Evolutionary conservation across 2,797 vertebrate genomes (phyloP).

Genomic region (Falco biarmicus): DNA sequence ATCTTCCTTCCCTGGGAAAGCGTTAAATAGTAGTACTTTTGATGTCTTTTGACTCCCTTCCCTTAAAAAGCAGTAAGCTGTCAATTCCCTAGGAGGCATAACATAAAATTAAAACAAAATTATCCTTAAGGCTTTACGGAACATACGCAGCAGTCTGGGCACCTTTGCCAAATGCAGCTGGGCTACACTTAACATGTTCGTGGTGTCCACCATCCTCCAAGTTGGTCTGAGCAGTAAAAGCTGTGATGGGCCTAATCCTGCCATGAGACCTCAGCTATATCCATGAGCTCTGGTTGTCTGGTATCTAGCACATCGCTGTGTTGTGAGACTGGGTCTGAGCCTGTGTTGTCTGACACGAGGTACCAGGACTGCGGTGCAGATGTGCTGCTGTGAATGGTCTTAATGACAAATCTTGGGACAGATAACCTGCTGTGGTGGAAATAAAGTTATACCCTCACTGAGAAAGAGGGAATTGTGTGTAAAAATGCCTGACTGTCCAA

Average conservation of each 20-base stretch:
- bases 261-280: background rate
- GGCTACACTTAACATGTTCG: background rate
- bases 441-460: background rate
- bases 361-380: too few relatives aligned
- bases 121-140: background rate
- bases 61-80: background rate
- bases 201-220: background rate
- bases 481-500: background rate
- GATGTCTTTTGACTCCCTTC: background rate
- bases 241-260: background rate
- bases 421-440: background rate
- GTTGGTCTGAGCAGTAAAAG: background rate
- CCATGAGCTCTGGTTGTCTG: background rate
- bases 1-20: background rate
- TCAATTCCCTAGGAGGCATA: background rate
- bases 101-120: background rate
- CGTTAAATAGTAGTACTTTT: background rate
- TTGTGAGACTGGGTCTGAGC: background rate
- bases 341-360: background rate
- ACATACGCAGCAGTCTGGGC: background rate
- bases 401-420: background rate
- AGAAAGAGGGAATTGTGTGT: background rate
- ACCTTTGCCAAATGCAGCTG: background rate
- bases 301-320: rapidly evolving
- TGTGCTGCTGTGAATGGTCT: too few relatives aligned